Base-by-base conservation (phyloP, 2,888 invertebrate genomes). In the Phasia obesa region DNA sequence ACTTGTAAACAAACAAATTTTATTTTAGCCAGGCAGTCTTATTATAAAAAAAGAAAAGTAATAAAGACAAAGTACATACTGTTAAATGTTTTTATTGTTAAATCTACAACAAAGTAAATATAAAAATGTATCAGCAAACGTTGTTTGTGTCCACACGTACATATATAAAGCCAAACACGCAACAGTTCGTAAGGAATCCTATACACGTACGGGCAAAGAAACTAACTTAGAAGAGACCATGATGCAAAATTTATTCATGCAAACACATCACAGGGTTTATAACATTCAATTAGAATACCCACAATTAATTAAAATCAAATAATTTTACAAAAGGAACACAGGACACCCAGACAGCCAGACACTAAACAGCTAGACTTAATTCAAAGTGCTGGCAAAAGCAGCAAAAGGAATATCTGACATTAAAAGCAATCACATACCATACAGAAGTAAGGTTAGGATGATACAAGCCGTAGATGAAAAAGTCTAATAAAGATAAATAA, bases 221-320 rank as follows among this genome's bases (percentile, higher is more conserved):
- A 53, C 51, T 21, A 19, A 21, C 11, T 21, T 35, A 71, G 15
- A 49, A 49, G n/a, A 64, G n/a, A n/a, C n/a, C n/a, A n/a, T n/a
- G n/a, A n/a, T n/a, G n/a, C n/a, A n/a, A n/a, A 70, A 78, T 75
- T 74, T 71, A 71, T 83, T 71, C 60, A 83, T 71, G 75, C 65
- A 76, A 79, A 60, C 70, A 53, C 60, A 75, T 78, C 74, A 60
- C 59, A 65, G 38, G 69, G 60, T 62, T 70, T 65, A 81, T 38
- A 79, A 69, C 55, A 81, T 79, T 82, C 84, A 84, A 84, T 84
- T 84, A 81, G 73, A 76, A 73, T 73, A 71, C 76, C 81, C 81
- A 82, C 84, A 84, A 79, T 82, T 79, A 82, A 84, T 84, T 84
- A 84, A 79, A 76, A 82, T 76, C 73, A 79, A 82, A 76, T 79